Base-by-base conservation (phyloP, 2,113 vertebrate species). In the Lathamus discolor region DNA sequence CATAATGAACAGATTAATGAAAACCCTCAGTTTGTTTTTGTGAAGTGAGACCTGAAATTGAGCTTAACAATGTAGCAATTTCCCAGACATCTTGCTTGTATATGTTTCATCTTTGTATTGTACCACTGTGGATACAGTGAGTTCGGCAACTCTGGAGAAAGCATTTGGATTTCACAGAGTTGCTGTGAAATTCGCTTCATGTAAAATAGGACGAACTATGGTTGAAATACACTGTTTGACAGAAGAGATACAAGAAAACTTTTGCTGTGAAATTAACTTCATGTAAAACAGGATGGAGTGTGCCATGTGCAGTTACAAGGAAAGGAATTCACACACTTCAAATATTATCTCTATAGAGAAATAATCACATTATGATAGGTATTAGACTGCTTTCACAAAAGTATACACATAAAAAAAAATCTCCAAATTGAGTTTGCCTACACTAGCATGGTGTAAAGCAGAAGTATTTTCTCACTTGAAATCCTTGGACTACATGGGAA, bases 1-100 rank as follows among this genome's bases (percentile, higher is more conserved):
- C 67, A 91, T 80, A 94, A 93, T 74, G 75, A 94, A 67, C 25
- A 74, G 57, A 91, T 69, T 94, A 96, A 97, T 81, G 92, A 96
- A 79, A 91, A 77, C 10, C 43, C 63, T 74, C 64, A 52, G 86
- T 81, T 95, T 92, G 86, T 93, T 94, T 94, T 84, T 64, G 44
- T 72, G n/a, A 86, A 74, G 44, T 10, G 61, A 96, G 72, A 94
- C 57, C 86, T 88, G 88, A 94, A 92, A 88, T 74, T 83, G 57
- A 96, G 83, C 76, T 90, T 88, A 92, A 74, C 51, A 81, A 66
- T n/a, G 61, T 31, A 83, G 83, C 51, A 64, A 95, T 93, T 93
- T 92, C 68, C 72, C 39, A 84, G 73, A 73, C 29, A 86, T 64
- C 46, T 81, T 72, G 27, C 43, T 37, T 39, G 15, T 88, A 73